phyloP scores from a whole-genome alignment of 2,888 invertebrate species.

The Trileptium ribeirensis region DNA sequence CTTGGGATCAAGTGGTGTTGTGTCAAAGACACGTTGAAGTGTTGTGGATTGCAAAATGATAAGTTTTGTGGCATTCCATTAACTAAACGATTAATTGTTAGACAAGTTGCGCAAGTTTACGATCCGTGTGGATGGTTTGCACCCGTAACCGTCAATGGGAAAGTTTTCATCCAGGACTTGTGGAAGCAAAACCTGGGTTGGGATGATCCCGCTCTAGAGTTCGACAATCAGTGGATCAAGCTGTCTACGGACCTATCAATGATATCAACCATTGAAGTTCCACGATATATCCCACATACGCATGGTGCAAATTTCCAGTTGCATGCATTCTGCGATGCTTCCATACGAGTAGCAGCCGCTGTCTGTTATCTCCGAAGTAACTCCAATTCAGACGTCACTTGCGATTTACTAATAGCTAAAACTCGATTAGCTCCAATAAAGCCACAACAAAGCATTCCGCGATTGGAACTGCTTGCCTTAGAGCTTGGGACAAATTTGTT shows the following conservation, averaged over 20 bases:
- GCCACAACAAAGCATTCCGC: conserved; percentile 17
- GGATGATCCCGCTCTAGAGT: conserved; percentile 17
- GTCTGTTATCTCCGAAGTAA: background rate
- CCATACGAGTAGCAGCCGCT: conserved; percentile 9
- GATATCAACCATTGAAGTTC: background rate
- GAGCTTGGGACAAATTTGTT: conserved; percentile 11
- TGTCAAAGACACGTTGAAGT: background rate
- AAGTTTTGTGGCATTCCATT: too few relatives aligned
- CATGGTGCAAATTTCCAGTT: background rate
- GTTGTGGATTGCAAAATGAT: background rate
- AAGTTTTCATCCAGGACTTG: conserved; percentile 11
- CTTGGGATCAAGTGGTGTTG: background rate
- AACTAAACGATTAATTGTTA: background rate
- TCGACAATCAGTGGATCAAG: background rate
- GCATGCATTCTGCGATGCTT: conserved; percentile 19
- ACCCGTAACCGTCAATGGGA: conserved; percentile 31
- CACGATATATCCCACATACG: background rate
- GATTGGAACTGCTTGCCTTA: conserved; percentile 23
- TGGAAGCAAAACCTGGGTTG: conserved; percentile 17
- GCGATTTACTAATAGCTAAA: conserved; percentile 9
- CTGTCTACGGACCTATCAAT: background rate
- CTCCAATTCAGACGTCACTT: background rate
- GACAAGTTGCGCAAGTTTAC: conserved; percentile 19
- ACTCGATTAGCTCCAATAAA: conserved; percentile 13
- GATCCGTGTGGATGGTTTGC: conserved; percentile 34